A percentile compares a stretch with the other conserved stretches of the same genome.
Conservation (phyloP, 2,113 vertebrate genomes). For the Phylloscopus trochilus region DNA sequence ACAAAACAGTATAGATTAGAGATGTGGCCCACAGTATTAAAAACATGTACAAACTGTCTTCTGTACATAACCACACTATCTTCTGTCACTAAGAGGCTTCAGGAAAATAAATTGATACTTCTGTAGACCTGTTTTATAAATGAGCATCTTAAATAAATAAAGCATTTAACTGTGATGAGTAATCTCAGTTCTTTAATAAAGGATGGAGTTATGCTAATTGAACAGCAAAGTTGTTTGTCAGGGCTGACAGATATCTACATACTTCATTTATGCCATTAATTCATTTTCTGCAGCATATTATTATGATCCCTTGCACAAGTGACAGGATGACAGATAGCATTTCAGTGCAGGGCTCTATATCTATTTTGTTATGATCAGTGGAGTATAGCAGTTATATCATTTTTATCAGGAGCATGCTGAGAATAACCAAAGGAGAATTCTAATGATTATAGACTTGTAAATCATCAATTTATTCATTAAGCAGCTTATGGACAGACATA, state of each 20-base stretch:
- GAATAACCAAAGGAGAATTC: not conserved
- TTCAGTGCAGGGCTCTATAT: not conserved
- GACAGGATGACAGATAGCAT: conserved; percentile 48
- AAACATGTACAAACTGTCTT: not conserved
- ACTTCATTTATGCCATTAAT: conserved; percentile 62
- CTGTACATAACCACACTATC: not conserved
- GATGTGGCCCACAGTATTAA: not conserved
- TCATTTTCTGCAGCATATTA: conserved; percentile 57
- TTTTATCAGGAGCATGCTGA: conserved; percentile 16
- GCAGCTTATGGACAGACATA: not conserved
- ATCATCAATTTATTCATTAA: conserved; percentile 19
- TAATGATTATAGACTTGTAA: conserved; percentile 8
- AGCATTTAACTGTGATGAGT: conserved; percentile 50
- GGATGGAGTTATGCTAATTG: conserved; percentile 67
- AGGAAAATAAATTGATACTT: conserved; percentile 46
- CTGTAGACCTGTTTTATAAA: conserved; percentile 35
- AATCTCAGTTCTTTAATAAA: conserved; percentile 64
- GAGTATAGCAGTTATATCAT: not conserved
- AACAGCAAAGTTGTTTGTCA: conserved; percentile 65
- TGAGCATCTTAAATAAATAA: conserved; percentile 67
- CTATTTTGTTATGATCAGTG: not conserved
- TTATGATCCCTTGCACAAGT: conserved; percentile 45
- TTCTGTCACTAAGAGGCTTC: not conserved
- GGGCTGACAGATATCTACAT: conserved; percentile 54
- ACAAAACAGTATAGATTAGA: not conserved